Evolutionary conservation across 2,888 invertebrate genomes (phyloP).

Genomic region (Nemurella pictetii): DNA sequence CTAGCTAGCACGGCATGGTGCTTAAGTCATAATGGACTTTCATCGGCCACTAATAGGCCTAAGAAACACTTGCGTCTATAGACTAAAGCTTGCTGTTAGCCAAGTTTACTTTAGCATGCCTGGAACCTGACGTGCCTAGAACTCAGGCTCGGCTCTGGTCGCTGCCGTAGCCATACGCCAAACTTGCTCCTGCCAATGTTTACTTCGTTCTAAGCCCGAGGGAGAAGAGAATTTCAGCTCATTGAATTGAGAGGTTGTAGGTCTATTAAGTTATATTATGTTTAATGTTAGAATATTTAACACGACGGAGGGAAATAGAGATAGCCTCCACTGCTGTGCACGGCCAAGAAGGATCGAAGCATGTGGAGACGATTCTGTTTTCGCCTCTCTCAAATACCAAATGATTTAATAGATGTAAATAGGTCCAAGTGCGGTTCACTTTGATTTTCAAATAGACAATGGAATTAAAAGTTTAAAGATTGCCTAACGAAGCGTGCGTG

Average conservation of each 20-base stretch:
- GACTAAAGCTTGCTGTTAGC: slow-evolving; percentile 21
- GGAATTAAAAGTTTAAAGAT: background rate
- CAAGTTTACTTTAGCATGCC: slow-evolving; percentile 14
- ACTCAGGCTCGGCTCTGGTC: background rate
- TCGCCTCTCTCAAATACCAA: background rate
- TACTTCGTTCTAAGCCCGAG: slow-evolving; percentile 18
- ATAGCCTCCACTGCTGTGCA: background rate
- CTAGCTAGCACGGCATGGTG: background rate
- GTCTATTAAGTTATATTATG: slow-evolving; percentile 32
- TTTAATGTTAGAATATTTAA: slow-evolving; percentile 20
- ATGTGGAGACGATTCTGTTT: background rate
- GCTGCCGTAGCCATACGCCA: slow-evolving; percentile 21
- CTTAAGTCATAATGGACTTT: slow-evolving; percentile 19
- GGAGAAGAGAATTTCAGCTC: slow-evolving; percentile 24
- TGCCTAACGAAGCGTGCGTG: background rate
- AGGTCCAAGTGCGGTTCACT: background rate
- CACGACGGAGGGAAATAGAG: slow-evolving; percentile 1
- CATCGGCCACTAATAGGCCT: slow-evolving; percentile 26
- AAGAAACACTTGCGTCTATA: slow-evolving; percentile 28
- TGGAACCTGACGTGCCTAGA: background rate
- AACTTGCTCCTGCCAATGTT: slow-evolving; percentile 28
- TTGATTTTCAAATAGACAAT: background rate
- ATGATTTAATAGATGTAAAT: background rate
- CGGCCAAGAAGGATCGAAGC: background rate
- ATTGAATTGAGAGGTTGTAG: slow-evolving; percentile 31